Evolutionary conservation across 2,113 vertebrate genomes (phyloP), one percentile per base, ranked within the genome.

Genomic region (Onychostoma macrolepis): DNA sequence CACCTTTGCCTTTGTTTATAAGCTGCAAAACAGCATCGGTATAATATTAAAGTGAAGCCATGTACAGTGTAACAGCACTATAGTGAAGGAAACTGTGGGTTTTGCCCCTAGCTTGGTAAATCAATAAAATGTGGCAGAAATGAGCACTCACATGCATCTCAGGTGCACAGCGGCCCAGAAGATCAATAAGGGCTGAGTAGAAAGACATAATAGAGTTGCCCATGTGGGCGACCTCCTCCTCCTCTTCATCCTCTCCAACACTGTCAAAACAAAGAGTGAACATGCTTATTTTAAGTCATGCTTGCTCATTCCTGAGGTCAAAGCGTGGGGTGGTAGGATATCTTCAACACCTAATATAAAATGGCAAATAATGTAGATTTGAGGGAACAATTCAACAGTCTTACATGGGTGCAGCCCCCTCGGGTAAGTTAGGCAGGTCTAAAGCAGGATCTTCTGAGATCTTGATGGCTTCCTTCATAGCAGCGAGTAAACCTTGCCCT

Each of bases 121-220:
- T 36, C 28, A n/a, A 48, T 85, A 9, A 61, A 76, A 82, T 45
- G 71, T 26, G 26, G 4, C 72, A 61, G 48, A 56, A 69, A 72
- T 19, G 41, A 83, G 48, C 84, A 93, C 98, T 97, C 92, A 99
- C 98, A 38, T 99, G 98, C 96, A 97, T 96, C 95, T 99, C 98
- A 82, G 98, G 98, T 88, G 98, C 98, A 89, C 98, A 99, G 88
- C 98, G 98, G 85, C 98, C 98, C 90, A 99, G 95, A 63, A 99
- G 96, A 90, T 99, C 98, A 82, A 99, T 99, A 1, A 99, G 97
- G 80, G 97, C 98, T 0, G 97, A 98, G 89, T 99, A 99, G 95
- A 99, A 99, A 2, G 98, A 99, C 97, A 99, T 98, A 88, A 99
- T 99, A 85, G 98, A 96, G 87, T 99, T 98, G 91, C 98, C 98